Evolutionary conservation across 2,797 vertebrate species (phyloP).

Genomic region (Scarus forsteni): DNA sequence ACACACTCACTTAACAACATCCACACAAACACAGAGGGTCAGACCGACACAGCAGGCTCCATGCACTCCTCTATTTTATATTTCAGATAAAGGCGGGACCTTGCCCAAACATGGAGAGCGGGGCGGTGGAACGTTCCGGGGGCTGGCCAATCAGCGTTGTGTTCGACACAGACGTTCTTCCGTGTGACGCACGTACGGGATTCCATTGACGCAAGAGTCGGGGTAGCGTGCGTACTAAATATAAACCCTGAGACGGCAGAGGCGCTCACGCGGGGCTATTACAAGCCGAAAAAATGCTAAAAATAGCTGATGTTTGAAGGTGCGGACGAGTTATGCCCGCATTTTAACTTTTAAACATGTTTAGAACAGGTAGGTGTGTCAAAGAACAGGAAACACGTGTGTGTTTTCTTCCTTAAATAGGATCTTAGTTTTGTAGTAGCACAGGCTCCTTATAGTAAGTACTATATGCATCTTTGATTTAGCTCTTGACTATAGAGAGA

Average conservation of each 20-base stretch:
- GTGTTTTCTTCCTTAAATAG: not conserved
- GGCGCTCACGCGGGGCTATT: constrained; percentile 76
- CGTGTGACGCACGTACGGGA: constrained; percentile 93
- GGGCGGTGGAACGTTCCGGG: constrained; percentile 85
- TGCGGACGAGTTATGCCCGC: constrained; percentile 58
- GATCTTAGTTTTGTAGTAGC: too few relatives aligned
- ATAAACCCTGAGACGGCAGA: constrained; percentile 79
- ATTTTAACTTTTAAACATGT: constrained; percentile 33
- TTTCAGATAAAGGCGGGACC: constrained; percentile 69
- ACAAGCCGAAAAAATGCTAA: constrained; percentile 71
- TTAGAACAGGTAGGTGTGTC: constrained; percentile 15
- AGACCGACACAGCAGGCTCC: constrained; percentile 43
- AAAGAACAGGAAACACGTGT: constrained; percentile 47
- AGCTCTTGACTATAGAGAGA: too few relatives aligned
- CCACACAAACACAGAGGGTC: constrained; percentile 55
- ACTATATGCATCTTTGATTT: too few relatives aligned
- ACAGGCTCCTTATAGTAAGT: too few relatives aligned
- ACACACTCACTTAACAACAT: constrained; percentile 65
- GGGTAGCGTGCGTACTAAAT: constrained; percentile 88
- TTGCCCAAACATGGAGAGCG: constrained; percentile 83
- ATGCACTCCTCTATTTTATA: constrained; percentile 75
- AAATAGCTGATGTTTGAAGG: constrained; percentile 69
- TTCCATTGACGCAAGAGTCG: constrained; percentile 96
- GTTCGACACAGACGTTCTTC: constrained; percentile 73
- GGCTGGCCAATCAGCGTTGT: constrained; percentile 74